phyloP scores from a whole-genome alignment of 2,888 invertebrate genomes.

The Hartigia nigra region DNA sequence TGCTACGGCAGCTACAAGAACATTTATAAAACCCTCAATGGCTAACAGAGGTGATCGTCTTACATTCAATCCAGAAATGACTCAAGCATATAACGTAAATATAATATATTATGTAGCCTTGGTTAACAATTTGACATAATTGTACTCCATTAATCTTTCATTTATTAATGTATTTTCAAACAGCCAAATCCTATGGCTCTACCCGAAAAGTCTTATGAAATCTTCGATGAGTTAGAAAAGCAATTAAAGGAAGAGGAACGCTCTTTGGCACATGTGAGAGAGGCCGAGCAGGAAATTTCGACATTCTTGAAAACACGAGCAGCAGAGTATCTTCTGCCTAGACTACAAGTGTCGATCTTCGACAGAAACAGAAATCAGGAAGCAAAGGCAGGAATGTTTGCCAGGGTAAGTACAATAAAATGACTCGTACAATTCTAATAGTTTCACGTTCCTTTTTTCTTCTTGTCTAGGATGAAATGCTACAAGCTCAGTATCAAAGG shows the following conservation, averaged over 20 bases:
- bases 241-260: conserved; percentile 74
- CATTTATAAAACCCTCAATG: conserved; percentile 76
- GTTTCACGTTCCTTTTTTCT: not conserved
- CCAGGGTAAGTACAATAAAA: conserved; percentile 62
- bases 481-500: conserved; percentile 69
- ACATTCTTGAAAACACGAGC: conserved; percentile 66
- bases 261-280: conserved; percentile 69
- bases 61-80: conserved; percentile 73
- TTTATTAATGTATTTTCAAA: not conserved
- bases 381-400: conserved; percentile 68
- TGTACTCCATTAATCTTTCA: not conserved
- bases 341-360: conserved; percentile 68
- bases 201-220: conserved; percentile 72
- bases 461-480: conserved; percentile 66
- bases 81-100: conserved; percentile 75
- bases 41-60: conserved; percentile 78
- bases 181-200: conserved; percentile 74
- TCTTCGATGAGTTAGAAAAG: conserved; percentile 73
- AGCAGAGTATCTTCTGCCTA: conserved; percentile 67
- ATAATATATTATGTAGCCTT: not conserved
- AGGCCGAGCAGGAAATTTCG: conserved; percentile 66
- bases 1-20: conserved; percentile 73
- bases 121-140: not conserved
- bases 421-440: not conserved
- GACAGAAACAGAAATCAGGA: conserved; percentile 70